These are phyloP conservation scores for Microhierax caerulescens DNA, from an alignment of 2,797 vertebrate genomes.

Conservation along the genomic window DNA sequence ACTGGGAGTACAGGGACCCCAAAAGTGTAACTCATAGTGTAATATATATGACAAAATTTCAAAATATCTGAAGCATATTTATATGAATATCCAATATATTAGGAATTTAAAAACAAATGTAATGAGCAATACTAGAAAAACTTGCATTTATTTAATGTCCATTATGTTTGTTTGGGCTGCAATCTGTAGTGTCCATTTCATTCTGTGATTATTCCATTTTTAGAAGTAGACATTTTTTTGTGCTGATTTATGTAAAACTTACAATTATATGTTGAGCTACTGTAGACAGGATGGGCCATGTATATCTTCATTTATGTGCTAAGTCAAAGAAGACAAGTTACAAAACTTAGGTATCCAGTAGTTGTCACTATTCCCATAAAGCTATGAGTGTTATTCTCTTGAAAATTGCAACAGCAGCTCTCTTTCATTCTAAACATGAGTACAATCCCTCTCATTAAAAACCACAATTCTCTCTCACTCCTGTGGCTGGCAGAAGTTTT, in stretches of 20 bases:
- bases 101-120: neutral
- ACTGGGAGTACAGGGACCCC: neutral
- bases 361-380: neutral
- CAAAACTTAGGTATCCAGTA: fast-evolving
- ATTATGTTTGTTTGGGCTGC: neutral
- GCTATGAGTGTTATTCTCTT: neutral
- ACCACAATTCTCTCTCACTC: fast-evolving
- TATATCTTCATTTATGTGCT: neutral
- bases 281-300: neutral
- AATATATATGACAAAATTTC: neutral
- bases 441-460: neutral
- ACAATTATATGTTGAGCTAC: neutral
- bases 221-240: neutral
- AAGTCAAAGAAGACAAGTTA: neutral
- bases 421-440: neutral
- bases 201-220: neutral
- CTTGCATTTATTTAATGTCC: neutral
- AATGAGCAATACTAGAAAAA: neutral
- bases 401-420: neutral
- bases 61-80: neutral
- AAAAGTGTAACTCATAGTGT: neutral
- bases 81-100: neutral
- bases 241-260: neutral
- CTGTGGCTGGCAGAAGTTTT: neutral
- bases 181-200: neutral